Percentiles rank a stretch among this genome's conserved stretches.
Evolutionary conservation across 2,888 invertebrate genomes (phyloP).

Genomic region (Hipparchia sbordonii): DNA sequence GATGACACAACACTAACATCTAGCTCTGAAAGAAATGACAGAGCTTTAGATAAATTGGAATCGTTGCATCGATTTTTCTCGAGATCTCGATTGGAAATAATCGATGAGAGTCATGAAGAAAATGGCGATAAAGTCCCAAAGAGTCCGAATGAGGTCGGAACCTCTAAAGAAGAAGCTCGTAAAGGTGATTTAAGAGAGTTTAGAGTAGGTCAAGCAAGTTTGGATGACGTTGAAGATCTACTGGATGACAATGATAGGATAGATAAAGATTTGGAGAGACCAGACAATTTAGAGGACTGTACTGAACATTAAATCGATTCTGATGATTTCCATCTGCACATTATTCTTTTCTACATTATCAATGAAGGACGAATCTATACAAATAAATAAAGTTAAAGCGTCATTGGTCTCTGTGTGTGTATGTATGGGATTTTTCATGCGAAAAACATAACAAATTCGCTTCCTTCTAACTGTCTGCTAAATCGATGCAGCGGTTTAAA

Average conservation of each 20-base stretch:
- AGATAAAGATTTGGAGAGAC: slow-evolving; percentile 36
- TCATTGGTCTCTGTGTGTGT: too few relatives aligned
- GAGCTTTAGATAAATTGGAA: slow-evolving; percentile 72
- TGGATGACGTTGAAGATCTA: slow-evolving; percentile 75
- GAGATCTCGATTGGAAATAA: slow-evolving; percentile 73
- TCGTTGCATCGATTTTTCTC: slow-evolving; percentile 74
- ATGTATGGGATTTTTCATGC: too few relatives aligned
- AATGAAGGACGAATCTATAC: too few relatives aligned
- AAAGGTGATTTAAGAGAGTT: slow-evolving; percentile 45
- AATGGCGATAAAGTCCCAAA: slow-evolving; percentile 53
- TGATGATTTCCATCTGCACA: too few relatives aligned
- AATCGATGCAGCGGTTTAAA: too few relatives aligned
- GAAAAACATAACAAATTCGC: too few relatives aligned
- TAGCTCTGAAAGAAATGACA: slow-evolving; percentile 63
- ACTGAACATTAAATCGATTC: neutral
- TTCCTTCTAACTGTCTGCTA: too few relatives aligned
- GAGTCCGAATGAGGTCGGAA: slow-evolving; percentile 44
- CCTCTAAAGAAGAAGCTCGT: slow-evolving; percentile 15
- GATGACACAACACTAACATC: slow-evolving; percentile 66
- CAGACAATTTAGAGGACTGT: slow-evolving; percentile 12
- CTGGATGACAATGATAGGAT: slow-evolving; percentile 60
- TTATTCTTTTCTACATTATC: too few relatives aligned
- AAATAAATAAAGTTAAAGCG: too few relatives aligned
- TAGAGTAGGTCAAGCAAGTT: slow-evolving; percentile 68
- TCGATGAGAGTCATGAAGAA: slow-evolving; percentile 72